A percentile compares a stretch with the other conserved stretches of the same genome.
Evolutionary conservation across 2,113 vertebrate species (phyloP).

Genomic region (Natator depressus): DNA sequence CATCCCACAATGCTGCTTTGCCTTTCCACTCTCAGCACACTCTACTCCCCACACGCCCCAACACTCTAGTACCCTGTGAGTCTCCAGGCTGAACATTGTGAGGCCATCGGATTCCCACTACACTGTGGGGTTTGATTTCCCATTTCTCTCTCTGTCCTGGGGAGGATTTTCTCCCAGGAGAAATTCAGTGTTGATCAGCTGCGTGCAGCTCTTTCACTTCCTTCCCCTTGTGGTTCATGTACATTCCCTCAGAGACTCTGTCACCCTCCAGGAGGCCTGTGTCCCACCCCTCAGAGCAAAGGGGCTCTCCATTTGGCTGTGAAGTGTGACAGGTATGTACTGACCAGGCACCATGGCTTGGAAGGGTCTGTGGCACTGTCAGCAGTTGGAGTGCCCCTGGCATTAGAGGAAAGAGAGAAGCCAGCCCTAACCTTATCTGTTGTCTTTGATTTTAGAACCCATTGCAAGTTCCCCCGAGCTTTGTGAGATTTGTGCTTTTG

Average conservation of each 20-base stretch:
- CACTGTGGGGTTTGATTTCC: background rate
- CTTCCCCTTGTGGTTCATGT: background rate
- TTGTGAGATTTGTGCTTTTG: slow-evolving; percentile 84
- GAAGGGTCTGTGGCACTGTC: background rate
- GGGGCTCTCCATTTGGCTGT: background rate
- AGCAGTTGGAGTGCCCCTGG: background rate
- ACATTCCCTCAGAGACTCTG: background rate
- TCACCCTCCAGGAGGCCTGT: background rate
- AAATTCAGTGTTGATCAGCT: background rate
- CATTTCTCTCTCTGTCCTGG: background rate
- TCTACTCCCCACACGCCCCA: background rate
- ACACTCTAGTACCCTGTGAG: background rate
- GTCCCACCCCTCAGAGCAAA: background rate
- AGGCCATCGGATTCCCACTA: background rate
- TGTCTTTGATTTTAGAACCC: slow-evolving; percentile 65
- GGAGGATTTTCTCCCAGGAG: background rate
- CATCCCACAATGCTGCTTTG: background rate
- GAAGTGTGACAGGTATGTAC: background rate
- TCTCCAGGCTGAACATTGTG: no score
- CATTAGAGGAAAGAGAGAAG: background rate
- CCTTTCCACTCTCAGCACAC: background rate
- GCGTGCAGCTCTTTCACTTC: background rate
- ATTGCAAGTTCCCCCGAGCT: slow-evolving; percentile 59
- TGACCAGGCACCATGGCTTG: background rate
- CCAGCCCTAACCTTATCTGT: background rate